phyloP scores from a whole-genome alignment of 2,113 vertebrate species.

The Dasyurus viverrinus region DNA sequence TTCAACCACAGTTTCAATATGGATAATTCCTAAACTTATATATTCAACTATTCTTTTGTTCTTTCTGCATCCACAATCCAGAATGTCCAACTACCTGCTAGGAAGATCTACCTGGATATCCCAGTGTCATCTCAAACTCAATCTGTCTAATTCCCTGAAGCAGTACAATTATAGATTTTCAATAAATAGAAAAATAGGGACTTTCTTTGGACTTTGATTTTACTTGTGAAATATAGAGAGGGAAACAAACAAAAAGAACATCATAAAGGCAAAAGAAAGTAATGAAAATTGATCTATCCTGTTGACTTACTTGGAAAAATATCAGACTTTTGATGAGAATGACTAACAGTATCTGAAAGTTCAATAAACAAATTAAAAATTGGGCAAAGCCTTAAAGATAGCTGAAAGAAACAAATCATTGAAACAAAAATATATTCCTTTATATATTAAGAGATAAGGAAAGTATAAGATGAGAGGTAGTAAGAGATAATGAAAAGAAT shows the following conservation, averaged over 20 bases:
- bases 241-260: not conserved
- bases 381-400: conserved; percentile 1
- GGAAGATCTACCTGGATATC: not conserved
- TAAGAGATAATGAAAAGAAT: not conserved
- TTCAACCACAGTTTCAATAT: too few relatives aligned
- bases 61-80: not conserved
- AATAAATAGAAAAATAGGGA: conserved; percentile 17
- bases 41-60: not conserved
- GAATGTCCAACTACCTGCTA: not conserved
- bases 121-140: not conserved
- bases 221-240: conserved; percentile 4
- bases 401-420: conserved; percentile 41
- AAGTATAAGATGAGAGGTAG: not conserved
- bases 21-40: not conserved
- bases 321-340: conserved; percentile 55
- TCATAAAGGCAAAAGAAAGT: conserved; percentile 29
- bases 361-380: conserved; percentile 56
- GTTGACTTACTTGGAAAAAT: conserved; percentile 25
- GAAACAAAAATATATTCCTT: conserved; percentile 21
- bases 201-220: conserved; percentile 19
- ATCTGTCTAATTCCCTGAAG: not conserved
- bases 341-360: conserved; percentile 46
- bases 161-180: not conserved
- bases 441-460: not conserved
- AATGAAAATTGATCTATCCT: conserved; percentile 13